Conservation (phyloP, 2,888 invertebrate species). For the Tuta absoluta region DNA sequence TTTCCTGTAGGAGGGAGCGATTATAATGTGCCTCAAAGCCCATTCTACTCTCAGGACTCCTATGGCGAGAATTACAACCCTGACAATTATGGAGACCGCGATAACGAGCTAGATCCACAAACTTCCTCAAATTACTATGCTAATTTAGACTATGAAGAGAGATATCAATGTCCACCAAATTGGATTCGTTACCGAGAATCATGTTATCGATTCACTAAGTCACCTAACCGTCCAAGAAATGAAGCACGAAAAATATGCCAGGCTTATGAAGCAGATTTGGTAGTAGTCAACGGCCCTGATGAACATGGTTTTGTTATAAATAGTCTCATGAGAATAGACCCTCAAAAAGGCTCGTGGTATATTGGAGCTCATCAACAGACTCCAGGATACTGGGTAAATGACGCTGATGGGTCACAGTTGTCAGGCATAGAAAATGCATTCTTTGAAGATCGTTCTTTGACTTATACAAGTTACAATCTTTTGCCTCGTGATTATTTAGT, state of each 20-base stretch:
- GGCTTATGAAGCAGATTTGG: slow-evolving; percentile 90
- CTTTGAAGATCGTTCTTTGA: slow-evolving; percentile 81
- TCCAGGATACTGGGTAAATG: slow-evolving; percentile 90
- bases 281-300: slow-evolving; percentile 89
- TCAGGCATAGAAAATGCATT: slow-evolving; percentile 91
- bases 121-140: slow-evolving; percentile 68
- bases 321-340: slow-evolving; percentile 90
- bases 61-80: slow-evolving; percentile 49
- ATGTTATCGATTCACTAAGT: slow-evolving; percentile 95
- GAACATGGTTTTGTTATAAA: slow-evolving; percentile 94
- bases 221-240: slow-evolving; percentile 88
- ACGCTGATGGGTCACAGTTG: slow-evolving; percentile 89
- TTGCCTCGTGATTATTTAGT: slow-evolving; percentile 87
- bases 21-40: slow-evolving; percentile 63
- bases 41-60: slow-evolving; percentile 61
- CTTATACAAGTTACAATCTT: slow-evolving; percentile 71
- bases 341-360: slow-evolving; percentile 93
- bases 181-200: slow-evolving; percentile 91
- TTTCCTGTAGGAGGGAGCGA: slow-evolving; percentile 67
- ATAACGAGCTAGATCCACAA: slow-evolving; percentile 66
- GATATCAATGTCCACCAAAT: slow-evolving; percentile 88
- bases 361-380: slow-evolving; percentile 89
- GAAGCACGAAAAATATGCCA: slow-evolving; percentile 92
- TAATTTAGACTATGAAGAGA: slow-evolving; percentile 69
- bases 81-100: slow-evolving; percentile 17